Base-by-base conservation (phyloP, 2,797 vertebrate genomes). In the Crypturellus tataupa region DNA sequence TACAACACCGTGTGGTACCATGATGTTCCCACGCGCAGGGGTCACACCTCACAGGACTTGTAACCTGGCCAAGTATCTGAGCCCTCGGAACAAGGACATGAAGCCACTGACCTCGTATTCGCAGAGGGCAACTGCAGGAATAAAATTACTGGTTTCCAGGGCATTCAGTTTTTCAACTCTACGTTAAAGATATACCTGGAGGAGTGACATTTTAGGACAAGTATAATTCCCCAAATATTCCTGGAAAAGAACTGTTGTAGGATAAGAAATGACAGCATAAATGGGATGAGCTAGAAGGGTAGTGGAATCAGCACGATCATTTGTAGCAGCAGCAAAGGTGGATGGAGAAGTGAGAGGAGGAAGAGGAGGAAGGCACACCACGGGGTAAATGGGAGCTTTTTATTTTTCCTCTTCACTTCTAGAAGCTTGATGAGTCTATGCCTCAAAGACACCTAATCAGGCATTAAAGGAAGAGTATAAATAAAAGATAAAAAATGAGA, bases 371-470 rank as follows among this genome's bases (percentile, higher is more conserved):
- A 64, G 16, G 0, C 3, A 31, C 16, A 49, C 23, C 24, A 5
- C 24, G 47, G 11, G 23, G 2, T 25, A 56, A 59, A 9, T 25
- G 64, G 56, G 80, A 81, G 14, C 2, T 27, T 81, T 82, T 85
- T 78, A 1, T 81, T 84, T 31, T 2, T 81, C 8, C 11, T 42
- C 18, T 83, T 79, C 10, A 3, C 8, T 59, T 81, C 70, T 17
- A 2, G 1, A 58, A 63, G 39, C 2, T 27, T 10, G 24, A 58
- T 53, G 35, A 82, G 44, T 7, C 27, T 12, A 1, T 1, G 0
- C 7, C 24, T 84, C 31, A 27, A 58, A 78, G 53, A 6, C 44
- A 56, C 3, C 10, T 42, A 47, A 78, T 55, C 18, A 70, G 72
- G 82, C 12, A 42, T 76, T 65, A 71, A 68, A 87, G 4, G 11